Percentiles rank a stretch among this genome's conserved stretches.
Conservation (phyloP, 2,797 vertebrate species). For the Phalloptychus januarius region DNA sequence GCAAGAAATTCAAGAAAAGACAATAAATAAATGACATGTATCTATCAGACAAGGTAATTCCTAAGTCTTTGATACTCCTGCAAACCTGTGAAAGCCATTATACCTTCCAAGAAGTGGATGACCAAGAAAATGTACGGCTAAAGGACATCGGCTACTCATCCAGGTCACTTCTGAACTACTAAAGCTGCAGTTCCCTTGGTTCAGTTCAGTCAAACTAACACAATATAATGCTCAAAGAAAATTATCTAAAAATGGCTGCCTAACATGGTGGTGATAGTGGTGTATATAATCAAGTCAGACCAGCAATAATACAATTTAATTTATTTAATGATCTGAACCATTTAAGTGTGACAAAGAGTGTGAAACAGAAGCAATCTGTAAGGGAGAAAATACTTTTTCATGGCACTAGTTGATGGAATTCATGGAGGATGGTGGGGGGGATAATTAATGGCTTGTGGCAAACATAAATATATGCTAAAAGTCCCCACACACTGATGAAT, state of each 20-base stretch:
- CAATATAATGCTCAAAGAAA: too few species aligned
- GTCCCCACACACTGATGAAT: slow-evolving; percentile 4
- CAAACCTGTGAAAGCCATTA: background rate
- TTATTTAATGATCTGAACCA: background rate
- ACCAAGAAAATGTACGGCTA: background rate
- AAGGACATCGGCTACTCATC: background rate
- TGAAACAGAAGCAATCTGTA: background rate
- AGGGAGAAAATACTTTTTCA: background rate
- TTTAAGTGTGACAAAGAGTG: background rate
- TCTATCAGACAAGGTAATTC: background rate
- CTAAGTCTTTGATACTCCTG: background rate
- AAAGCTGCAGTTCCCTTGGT: too few species aligned
- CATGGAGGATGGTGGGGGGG: background rate
- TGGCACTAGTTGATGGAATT: slow-evolving; percentile 1
- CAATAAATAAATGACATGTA: background rate
- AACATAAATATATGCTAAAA: slow-evolving; percentile 33
- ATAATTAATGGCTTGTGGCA: slow-evolving; percentile 11
- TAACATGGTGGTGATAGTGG: too few species aligned
- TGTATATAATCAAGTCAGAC: background rate
- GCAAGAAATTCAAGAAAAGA: background rate
- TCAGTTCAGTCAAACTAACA: too few species aligned
- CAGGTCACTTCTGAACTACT: too few species aligned
- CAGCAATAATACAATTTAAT: background rate
- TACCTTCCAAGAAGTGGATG: background rate
- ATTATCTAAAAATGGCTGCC: too few species aligned